These are phyloP conservation scores for Trichechus manatus DNA, from an alignment of 2,113 vertebrate species.

Conservation along the genomic window DNA sequence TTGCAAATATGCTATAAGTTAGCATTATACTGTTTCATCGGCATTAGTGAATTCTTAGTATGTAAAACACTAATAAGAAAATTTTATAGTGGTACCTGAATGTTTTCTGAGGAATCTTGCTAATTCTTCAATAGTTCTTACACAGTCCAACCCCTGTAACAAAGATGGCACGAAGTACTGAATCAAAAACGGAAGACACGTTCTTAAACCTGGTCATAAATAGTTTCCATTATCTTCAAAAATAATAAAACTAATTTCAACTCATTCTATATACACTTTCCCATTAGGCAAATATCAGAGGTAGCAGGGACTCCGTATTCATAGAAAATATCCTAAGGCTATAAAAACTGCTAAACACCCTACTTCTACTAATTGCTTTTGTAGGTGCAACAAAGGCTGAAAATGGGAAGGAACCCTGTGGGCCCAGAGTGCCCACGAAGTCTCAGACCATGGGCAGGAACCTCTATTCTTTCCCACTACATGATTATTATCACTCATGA, in stretches of 20 bases:
- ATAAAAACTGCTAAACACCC: neutral
- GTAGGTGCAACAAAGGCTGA: neutral
- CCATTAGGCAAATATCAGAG: neutral
- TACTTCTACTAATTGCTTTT: neutral
- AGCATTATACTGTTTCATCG: neutral
- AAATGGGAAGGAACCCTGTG: neutral
- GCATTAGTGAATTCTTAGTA: conserved; percentile 27
- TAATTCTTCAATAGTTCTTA: conserved; percentile 94
- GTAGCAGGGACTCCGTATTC: neutral
- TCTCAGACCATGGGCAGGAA: neutral
- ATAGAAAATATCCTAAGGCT: conserved; percentile 7
- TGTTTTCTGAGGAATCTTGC: conserved; percentile 94
- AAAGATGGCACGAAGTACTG: conserved; percentile 61
- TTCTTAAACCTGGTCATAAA: neutral
- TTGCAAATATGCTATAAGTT: neutral
- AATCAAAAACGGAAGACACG: conserved; percentile 8
- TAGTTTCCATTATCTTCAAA: conserved; percentile 27
- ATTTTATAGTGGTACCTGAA: conserved; percentile 88
- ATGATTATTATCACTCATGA: neutral
- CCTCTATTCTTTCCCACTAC: neutral
- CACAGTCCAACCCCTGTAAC: conserved; percentile 92
- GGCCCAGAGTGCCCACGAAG: neutral
- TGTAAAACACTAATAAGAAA: conserved; percentile 28
- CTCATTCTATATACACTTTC: neutral
- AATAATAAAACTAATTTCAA: conserved; percentile 54